These are phyloP conservation scores for Caenorhabditis latens DNA, from an alignment of 1,140 invertebrate genomes.

Conservation along the genomic window DNA sequence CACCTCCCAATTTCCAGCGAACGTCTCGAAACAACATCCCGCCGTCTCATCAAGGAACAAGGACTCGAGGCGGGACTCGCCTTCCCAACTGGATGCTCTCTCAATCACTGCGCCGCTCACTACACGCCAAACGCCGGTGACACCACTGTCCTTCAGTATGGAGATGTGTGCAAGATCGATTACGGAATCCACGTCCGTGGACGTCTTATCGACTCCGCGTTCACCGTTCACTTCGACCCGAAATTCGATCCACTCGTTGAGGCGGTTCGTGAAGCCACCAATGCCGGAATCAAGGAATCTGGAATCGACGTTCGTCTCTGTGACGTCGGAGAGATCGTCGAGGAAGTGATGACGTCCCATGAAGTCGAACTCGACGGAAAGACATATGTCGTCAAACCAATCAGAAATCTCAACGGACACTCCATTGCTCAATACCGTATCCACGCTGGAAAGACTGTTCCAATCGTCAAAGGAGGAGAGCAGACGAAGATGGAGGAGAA, in stretches of 20 bases:
- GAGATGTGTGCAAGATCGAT: constrained; percentile 96
- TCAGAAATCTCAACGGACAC: constrained; percentile 84
- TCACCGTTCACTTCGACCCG: constrained; percentile 94
- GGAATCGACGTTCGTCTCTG: constrained; percentile 97
- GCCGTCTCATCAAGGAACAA: constrained; percentile 93
- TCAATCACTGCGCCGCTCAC: constrained; percentile 98
- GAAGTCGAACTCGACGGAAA: constrained; percentile 98
- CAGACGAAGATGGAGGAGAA: constrained; percentile 91
- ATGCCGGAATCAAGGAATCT: constrained; percentile 92
- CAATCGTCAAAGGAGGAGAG: constrained; percentile 98
- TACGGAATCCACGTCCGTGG: constrained; percentile 99
- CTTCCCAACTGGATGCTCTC: constrained; percentile 97
- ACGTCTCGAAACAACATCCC: constrained; percentile 90
- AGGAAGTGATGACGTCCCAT: constrained; percentile 98
- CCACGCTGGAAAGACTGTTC: constrained; percentile 98
- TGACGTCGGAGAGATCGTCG: constrained; percentile 96
- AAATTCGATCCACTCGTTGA: constrained; percentile 95
- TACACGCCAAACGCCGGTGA: constrained; percentile 99
- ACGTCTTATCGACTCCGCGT: constrained; percentile 98
- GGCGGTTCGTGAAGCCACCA: constrained; percentile 96
- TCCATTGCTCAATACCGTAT: constrained; percentile 81
- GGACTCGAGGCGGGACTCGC: constrained; percentile 95
- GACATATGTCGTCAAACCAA: constrained; percentile 95
- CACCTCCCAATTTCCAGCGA: constrained; percentile 81
- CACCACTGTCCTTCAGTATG: constrained; percentile 90